A percentile compares a stretch with the other conserved stretches of the same genome.
Conservation (phyloP, 2,113 vertebrate species). For the Pterocles gutturalis region DNA sequence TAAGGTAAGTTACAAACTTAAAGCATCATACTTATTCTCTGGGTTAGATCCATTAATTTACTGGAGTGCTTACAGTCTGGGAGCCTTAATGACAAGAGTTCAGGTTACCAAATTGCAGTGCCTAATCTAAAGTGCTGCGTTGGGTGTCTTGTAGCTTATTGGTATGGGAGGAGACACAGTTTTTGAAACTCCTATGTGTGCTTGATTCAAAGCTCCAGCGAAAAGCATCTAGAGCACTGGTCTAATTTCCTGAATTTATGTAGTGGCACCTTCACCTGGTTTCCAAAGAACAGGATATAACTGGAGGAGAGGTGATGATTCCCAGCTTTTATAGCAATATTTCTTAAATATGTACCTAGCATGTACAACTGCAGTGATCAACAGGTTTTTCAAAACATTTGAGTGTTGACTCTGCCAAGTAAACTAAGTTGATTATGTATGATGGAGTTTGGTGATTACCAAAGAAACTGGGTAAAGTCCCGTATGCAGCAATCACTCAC, state of each 20-base stretch:
- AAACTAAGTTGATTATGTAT: background rate
- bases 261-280: background rate
- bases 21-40: background rate
- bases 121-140: background rate
- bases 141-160: background rate
- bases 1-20: background rate
- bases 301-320: background rate
- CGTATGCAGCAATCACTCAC: background rate
- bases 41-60: background rate
- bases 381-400: background rate
- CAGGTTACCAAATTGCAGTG: background rate
- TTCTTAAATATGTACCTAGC: background rate
- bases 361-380: background rate
- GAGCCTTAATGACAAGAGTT: background rate
- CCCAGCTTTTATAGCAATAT: background rate
- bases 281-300: background rate
- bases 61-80: background rate
- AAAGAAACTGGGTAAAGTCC: background rate
- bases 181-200: background rate
- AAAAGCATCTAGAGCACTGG: background rate
- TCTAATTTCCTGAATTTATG: background rate
- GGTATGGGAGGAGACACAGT: background rate
- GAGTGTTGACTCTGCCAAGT: background rate
- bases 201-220: background rate
- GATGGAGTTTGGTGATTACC: background rate